phyloP scores from a whole-genome alignment of 2,797 vertebrate species.

The Syngnathus acus region DNA sequence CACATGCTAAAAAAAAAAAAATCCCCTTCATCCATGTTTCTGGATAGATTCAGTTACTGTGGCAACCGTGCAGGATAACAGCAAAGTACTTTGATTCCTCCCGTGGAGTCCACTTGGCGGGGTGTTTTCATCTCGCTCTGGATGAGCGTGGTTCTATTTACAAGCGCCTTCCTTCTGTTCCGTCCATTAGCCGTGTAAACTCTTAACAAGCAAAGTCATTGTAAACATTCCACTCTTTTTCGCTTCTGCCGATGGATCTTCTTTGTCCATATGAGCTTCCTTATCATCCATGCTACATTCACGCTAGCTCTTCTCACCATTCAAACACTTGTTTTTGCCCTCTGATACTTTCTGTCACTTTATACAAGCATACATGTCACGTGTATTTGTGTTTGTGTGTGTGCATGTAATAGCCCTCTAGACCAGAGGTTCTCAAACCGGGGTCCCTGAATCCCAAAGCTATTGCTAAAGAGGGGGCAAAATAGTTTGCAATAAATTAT shows the following conservation, averaged over 20 bases:
- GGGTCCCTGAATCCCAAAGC: neutral
- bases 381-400: slow-evolving; percentile 22
- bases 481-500: neutral
- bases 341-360: neutral
- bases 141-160: slow-evolving; percentile 37
- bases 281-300: neutral
- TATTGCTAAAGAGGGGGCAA: neutral
- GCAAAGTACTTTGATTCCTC: neutral
- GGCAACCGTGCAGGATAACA: slow-evolving; percentile 3
- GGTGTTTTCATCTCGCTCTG: neutral
- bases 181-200: slow-evolving; percentile 22
- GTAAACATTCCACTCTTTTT: slow-evolving; percentile 64
- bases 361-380: slow-evolving; percentile 22
- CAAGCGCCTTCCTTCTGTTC: slow-evolving; percentile 16
- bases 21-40: neutral
- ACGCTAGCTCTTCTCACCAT: neutral
- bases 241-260: neutral
- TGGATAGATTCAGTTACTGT: slow-evolving; percentile 1
- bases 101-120: neutral
- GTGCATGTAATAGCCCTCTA: slow-evolving; percentile 12
- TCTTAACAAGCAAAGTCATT: slow-evolving; percentile 31
- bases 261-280: neutral
- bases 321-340: slow-evolving; percentile 26
- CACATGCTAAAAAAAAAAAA: neutral
- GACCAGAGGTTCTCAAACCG: neutral